phyloP scores from a whole-genome alignment of 2,797 vertebrate species.

The Arrhamphus sclerolepis region DNA sequence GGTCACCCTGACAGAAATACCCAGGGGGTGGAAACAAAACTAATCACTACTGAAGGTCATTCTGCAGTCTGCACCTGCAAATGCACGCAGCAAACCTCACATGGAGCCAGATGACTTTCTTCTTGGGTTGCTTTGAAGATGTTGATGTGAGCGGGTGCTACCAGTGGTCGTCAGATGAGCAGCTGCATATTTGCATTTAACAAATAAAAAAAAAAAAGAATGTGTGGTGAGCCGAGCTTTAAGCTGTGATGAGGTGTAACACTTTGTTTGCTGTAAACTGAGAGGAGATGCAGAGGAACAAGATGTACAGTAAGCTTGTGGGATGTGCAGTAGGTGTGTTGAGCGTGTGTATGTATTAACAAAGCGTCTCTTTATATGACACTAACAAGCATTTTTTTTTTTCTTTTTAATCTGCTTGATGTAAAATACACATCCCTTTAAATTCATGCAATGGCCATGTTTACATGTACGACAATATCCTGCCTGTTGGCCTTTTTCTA shows the following conservation, averaged over 20 bases:
- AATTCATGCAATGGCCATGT: background rate
- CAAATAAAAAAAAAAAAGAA: slow-evolving; percentile 24
- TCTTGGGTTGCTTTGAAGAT: slow-evolving; percentile 31
- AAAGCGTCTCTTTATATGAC: slow-evolving; percentile 22
- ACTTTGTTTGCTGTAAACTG: slow-evolving; percentile 24
- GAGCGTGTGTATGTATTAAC: slow-evolving; percentile 29
- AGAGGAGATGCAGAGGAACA: slow-evolving; percentile 16
- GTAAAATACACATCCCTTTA: slow-evolving; percentile 21
- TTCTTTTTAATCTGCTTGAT: slow-evolving; percentile 7
- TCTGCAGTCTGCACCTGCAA: slow-evolving; percentile 40
- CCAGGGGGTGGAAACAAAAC: slow-evolving; percentile 4
- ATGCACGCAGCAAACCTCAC: slow-evolving; percentile 33
- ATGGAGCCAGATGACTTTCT: slow-evolving; percentile 21
- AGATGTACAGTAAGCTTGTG: slow-evolving; percentile 17
- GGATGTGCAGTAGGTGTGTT: slow-evolving; percentile 11
- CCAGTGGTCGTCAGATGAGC: slow-evolving; percentile 15
- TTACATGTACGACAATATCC: background rate
- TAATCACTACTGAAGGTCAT: slow-evolving; percentile 30
- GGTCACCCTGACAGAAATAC: slow-evolving; percentile 24
- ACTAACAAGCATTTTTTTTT: slow-evolving; percentile 8
- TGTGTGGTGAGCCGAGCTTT: slow-evolving; percentile 17
- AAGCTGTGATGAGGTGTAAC: slow-evolving; percentile 34
- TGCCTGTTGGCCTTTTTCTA: background rate
- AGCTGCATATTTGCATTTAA: slow-evolving; percentile 23
- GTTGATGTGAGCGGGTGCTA: slow-evolving; percentile 28